phyloP scores from a whole-genome alignment of 2,888 invertebrate genomes.

The Sminthurides aquaticus region DNA sequence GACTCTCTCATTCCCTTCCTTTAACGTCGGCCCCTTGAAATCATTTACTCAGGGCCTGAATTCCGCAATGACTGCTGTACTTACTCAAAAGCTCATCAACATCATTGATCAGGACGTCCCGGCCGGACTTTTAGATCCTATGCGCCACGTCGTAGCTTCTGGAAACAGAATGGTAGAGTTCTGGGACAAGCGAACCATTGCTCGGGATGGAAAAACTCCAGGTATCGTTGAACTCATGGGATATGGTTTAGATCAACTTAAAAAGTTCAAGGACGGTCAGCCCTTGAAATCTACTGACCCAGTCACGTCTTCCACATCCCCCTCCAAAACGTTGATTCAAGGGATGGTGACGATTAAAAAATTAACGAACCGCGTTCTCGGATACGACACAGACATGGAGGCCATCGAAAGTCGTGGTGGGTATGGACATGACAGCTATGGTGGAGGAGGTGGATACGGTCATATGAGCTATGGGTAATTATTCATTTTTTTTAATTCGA shows the following conservation, averaged over 20 bases:
- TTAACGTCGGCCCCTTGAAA: constrained; percentile 21
- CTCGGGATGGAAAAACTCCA: constrained; percentile 39
- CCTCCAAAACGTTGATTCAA: constrained; percentile 41
- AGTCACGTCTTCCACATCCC: constrained; percentile 36
- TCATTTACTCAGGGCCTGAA: constrained; percentile 40
- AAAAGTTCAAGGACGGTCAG: constrained; percentile 42
- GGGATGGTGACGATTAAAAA: constrained; percentile 43
- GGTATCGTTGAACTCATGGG: constrained; percentile 43
- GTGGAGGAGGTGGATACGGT: constrained; percentile 30
- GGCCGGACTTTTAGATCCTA: constrained; percentile 35
- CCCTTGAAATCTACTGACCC: constrained; percentile 32
- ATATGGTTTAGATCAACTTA: constrained; percentile 41
- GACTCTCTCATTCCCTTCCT: constrained; percentile 13
- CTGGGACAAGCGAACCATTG: constrained; percentile 40
- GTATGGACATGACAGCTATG: constrained; percentile 37
- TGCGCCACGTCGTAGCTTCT: constrained; percentile 42
- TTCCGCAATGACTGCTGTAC: constrained; percentile 40
- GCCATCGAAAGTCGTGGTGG: constrained; percentile 40
- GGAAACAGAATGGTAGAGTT: constrained; percentile 42
- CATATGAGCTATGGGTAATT: constrained; percentile 42
- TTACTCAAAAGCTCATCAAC: constrained; percentile 41
- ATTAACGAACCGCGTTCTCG: constrained; percentile 41
- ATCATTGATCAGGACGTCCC: constrained; percentile 42
- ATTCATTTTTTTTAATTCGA: background rate
- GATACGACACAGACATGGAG: constrained; percentile 39